These are phyloP conservation scores for Phenganax subtilis DNA, from an alignment of 92 coral and sea anemone genomes.

Conservation along the genomic window DNA sequence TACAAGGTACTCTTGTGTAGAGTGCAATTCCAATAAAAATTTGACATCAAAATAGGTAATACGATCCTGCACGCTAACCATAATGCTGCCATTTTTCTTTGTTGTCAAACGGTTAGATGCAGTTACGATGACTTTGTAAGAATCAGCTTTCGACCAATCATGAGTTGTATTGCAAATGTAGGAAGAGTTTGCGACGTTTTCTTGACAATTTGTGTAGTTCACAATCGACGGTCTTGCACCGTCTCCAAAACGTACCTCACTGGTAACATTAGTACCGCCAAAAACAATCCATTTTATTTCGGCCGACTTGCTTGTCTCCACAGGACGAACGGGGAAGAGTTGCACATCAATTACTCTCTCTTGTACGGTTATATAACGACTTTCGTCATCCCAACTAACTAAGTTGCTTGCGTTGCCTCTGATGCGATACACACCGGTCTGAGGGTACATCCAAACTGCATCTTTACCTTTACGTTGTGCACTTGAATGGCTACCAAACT, in stretches of 20 bases:
- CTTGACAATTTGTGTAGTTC: background rate
- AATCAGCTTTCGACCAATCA: constrained; percentile 25
- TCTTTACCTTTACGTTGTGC: background rate
- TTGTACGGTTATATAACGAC: background rate
- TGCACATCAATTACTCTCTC: background rate
- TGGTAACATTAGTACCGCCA: constrained; percentile 53
- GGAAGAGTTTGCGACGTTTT: background rate
- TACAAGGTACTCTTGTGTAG: constrained; percentile 23
- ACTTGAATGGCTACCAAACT: constrained; percentile 40
- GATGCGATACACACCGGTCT: constrained; percentile 5
- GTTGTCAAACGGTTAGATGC: constrained; percentile 61
- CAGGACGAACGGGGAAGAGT: background rate
- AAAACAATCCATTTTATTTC: constrained; percentile 16
- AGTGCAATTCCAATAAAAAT: constrained; percentile 16
- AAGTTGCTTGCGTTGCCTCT: constrained; percentile 21
- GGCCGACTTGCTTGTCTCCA: background rate
- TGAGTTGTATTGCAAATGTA: background rate
- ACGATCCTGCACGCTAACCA: constrained; percentile 56
- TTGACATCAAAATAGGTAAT: background rate
- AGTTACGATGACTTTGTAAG: constrained; percentile 36
- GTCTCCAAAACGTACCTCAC: constrained; percentile 25
- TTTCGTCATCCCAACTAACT: background rate
- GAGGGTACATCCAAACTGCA: background rate
- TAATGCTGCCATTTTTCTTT: constrained; percentile 11
- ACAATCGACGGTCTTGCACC: too few species aligned